Conservation (phyloP, 2,113 vertebrate genomes). For the Paralichthys olivaceus region DNA sequence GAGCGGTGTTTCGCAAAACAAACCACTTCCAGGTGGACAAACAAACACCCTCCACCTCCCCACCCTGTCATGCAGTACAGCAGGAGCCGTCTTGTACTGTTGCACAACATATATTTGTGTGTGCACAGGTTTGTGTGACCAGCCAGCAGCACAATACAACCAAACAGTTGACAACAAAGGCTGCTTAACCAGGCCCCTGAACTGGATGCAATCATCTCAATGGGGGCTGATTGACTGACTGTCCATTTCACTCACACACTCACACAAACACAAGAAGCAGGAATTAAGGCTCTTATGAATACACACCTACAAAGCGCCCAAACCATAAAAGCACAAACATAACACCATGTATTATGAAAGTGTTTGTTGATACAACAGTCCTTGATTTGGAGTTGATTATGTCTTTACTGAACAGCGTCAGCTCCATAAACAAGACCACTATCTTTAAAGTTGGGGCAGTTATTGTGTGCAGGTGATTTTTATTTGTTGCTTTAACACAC, state of each 20-base stretch:
- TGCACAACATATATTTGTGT: conserved; percentile 39
- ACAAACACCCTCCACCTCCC: conserved; percentile 65
- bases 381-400: background rate
- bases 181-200: conserved; percentile 29
- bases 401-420: background rate
- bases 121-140: background rate
- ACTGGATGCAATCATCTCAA: conserved; percentile 46
- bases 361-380: conserved; percentile 6
- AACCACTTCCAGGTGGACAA: conserved; percentile 81
- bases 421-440: conserved; percentile 55
- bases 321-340: background rate
- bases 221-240: conserved; percentile 62
- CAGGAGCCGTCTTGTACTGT: conserved; percentile 29
- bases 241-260: background rate
- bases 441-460: conserved; percentile 11
- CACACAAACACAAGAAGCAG: conserved; percentile 31
- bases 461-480: background rate
- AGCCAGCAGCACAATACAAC: conserved; percentile 51
- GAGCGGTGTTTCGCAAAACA: conserved; percentile 65
- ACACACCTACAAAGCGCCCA: conserved; percentile 13
- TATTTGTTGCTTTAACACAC: background rate
- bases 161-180: conserved; percentile 64
- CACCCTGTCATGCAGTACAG: conserved; percentile 5
- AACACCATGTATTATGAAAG: background rate
- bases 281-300: conserved; percentile 27